Evolutionary conservation across 2,888 invertebrate genomes (phyloP).

Genomic region (Drosophila mayaguana): DNA sequence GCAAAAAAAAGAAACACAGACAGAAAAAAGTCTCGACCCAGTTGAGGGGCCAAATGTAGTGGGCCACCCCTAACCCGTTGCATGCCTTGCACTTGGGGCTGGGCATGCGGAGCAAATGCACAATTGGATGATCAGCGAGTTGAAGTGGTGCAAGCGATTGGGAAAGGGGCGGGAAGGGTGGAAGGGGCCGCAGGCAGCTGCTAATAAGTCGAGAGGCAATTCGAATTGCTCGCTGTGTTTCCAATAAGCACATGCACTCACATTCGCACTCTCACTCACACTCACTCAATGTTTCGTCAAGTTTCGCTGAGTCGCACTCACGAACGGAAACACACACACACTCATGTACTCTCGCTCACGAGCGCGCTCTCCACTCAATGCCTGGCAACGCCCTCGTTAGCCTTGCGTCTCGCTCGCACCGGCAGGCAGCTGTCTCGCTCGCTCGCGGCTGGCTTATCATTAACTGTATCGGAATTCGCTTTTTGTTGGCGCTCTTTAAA

Average conservation of each 20-base stretch:
- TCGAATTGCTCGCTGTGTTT: conserved; percentile 29
- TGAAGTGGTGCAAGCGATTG: neutral
- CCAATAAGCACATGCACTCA: conserved; percentile 50
- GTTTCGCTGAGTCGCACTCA: conserved; percentile 47
- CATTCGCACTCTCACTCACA: conserved; percentile 34
- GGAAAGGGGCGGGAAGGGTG: too few species aligned
- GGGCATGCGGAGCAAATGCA: conserved; percentile 78
- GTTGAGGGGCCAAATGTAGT: conserved; percentile 79
- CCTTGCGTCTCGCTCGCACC: conserved; percentile 28
- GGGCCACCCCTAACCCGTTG: conserved; percentile 67
- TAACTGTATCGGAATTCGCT: conserved; percentile 77
- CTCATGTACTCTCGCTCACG: neutral
- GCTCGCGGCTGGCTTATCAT: conserved; percentile 65
- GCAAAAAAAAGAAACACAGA: conserved; percentile 16
- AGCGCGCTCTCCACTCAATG: conserved; percentile 41
- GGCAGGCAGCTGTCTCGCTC: conserved; percentile 27
- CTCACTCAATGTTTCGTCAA: conserved; percentile 57
- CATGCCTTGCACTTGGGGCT: conserved; percentile 48
- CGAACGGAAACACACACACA: neutral
- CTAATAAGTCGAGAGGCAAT: conserved; percentile 50
- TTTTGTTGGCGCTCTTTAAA: conserved; percentile 44
- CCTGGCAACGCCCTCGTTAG: conserved; percentile 48
- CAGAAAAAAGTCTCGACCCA: conserved; percentile 55
- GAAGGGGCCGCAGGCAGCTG: conserved; percentile 7
- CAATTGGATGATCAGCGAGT: conserved; percentile 84